A percentile compares a stretch with the other conserved stretches of the same genome.
These are phyloP conservation scores for Pentalonia nigronervosa DNA, from an alignment of 1,140 invertebrate species.

Conservation along the genomic window DNA sequence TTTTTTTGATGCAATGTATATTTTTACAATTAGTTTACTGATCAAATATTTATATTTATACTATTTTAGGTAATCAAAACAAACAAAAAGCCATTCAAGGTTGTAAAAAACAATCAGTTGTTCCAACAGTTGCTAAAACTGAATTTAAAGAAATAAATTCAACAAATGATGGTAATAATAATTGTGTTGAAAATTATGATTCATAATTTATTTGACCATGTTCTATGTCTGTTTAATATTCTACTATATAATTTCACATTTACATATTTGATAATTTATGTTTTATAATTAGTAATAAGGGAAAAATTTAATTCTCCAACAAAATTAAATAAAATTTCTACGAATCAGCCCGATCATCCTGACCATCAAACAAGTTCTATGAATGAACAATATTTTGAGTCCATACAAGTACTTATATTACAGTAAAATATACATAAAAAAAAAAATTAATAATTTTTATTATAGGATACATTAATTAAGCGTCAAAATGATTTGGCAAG, in stretches of 20 bases:
- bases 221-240: neutral
- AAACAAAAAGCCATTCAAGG: neutral
- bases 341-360: neutral
- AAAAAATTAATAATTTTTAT: neutral
- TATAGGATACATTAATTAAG: slow-evolving; percentile 48
- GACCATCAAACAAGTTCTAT: neutral
- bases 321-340: neutral
- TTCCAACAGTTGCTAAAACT: neutral
- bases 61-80: neutral
- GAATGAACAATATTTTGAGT: slow-evolving; percentile 16
- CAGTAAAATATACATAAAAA: neutral
- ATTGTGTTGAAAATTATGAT: neutral
- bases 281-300: neutral
- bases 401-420: neutral
- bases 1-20: neutral
- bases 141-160: neutral
- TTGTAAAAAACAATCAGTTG: neutral
- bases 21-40: neutral
- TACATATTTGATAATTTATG: neutral
- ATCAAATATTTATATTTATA: neutral
- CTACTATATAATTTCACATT: neutral
- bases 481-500: slow-evolving; percentile 31
- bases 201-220: neutral
- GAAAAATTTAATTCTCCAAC: slow-evolving; percentile 28
- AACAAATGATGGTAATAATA: neutral